Conservation (phyloP, 2,888 invertebrate species). For the Scaptomyza polygonia region DNA sequence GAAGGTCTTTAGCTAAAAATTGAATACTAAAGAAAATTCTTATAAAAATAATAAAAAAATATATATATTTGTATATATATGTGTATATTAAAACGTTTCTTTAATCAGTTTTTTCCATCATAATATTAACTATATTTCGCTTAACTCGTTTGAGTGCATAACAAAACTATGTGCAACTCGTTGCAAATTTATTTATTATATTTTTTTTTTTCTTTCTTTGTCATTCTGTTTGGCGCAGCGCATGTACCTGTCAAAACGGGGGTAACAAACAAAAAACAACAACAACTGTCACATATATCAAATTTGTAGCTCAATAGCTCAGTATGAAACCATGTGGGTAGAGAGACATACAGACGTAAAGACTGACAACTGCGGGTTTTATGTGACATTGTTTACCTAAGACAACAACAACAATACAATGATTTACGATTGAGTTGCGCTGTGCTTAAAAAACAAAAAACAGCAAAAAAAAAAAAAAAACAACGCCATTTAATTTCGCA, state of each 20-base stretch:
- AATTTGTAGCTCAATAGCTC: conserved; percentile 25
- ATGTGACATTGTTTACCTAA: conserved; percentile 70
- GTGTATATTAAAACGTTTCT: too few species aligned
- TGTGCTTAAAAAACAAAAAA: conserved; percentile 40
- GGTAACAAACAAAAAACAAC: conserved; percentile 20
- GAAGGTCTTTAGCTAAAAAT: too few species aligned
- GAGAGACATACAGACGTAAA: neutral
- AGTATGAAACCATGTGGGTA: conserved; percentile 23
- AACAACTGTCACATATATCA: conserved; percentile 48
- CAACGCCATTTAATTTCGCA: conserved; percentile 64
- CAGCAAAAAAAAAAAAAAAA: too few species aligned
- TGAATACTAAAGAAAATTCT: too few species aligned
- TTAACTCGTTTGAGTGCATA: too few species aligned
- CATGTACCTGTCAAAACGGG: conserved; percentile 56
- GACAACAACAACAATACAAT: conserved; percentile 25
- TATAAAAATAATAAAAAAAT: too few species aligned
- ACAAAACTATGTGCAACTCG: conserved; percentile 13
- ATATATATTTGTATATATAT: too few species aligned
- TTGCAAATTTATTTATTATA: conserved; percentile 23
- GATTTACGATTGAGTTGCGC: conserved; percentile 66
- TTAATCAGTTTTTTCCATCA: too few species aligned
- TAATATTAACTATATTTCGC: too few species aligned
- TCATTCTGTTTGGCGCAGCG: conserved; percentile 56
- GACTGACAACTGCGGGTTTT: conserved; percentile 59
- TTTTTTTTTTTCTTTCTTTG: conserved; percentile 34